A percentile compares a stretch with the other conserved stretches of the same genome.
These are phyloP conservation scores for Ostrea edulis DNA, from an alignment of 1,140 invertebrate species.

Conservation along the genomic window DNA sequence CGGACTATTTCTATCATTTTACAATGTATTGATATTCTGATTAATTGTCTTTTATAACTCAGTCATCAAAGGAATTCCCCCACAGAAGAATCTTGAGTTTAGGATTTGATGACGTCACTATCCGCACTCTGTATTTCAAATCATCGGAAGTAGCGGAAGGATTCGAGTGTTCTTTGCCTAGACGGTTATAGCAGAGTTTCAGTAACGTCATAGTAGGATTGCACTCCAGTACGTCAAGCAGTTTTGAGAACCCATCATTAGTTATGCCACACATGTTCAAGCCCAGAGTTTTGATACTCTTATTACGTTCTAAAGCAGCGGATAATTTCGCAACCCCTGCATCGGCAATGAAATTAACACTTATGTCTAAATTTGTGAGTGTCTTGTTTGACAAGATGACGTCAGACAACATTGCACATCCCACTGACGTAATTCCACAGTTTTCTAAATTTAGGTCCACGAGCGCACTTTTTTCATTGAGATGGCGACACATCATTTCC, in stretches of 20 bases:
- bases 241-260: slow-evolving; percentile 74
- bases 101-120: slow-evolving; percentile 76
- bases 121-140: slow-evolving; percentile 71
- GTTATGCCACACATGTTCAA: slow-evolving; percentile 78
- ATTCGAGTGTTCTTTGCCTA: slow-evolving; percentile 69
- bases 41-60: too few species aligned
- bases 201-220: slow-evolving; percentile 70
- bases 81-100: slow-evolving; percentile 77
- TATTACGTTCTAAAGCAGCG: slow-evolving; percentile 71
- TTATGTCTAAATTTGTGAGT: slow-evolving; percentile 72
- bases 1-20: too few species aligned
- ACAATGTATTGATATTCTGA: too few species aligned
- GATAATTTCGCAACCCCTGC: slow-evolving; percentile 71
- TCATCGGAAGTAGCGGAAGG: slow-evolving; percentile 71
- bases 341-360: slow-evolving; percentile 75
- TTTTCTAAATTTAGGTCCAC: slow-evolving; percentile 75
- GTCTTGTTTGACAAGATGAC: slow-evolving; percentile 71
- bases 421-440: slow-evolving; percentile 72
- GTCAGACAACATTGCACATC: slow-evolving; percentile 69
- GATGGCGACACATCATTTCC: slow-evolving; percentile 69
- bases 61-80: slow-evolving; percentile 76
- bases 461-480: slow-evolving; percentile 67
- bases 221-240: slow-evolving; percentile 73
- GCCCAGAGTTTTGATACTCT: slow-evolving; percentile 72
- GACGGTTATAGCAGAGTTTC: slow-evolving; percentile 74